Evolutionary conservation across 2,888 invertebrate genomes (phyloP), one percentile per base, ranked within the genome.

Genomic region (Deilephila elpenor): DNA sequence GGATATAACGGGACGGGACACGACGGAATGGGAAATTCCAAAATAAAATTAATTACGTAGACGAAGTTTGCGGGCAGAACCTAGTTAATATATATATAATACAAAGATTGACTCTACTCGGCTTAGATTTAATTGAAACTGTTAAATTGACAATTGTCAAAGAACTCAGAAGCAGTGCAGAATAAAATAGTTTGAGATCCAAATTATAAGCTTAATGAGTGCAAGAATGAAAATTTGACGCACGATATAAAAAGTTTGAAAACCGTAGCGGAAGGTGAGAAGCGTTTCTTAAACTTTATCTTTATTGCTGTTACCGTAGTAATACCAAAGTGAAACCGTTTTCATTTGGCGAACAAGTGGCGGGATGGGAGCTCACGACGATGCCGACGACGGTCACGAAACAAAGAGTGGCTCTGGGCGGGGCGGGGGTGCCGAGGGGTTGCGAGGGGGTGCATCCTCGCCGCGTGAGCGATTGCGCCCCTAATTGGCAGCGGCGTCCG

Each of bases 401-500:
- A 92, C 92, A 91, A 90, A 91, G 92, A 91, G 84, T 88, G 86
- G 86, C 86, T 87, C 80, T 75, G 84, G 82, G 86, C 81, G 85
- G 86, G 84, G 84, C 82, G 85, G 84, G 84, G 44, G 83, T 59
- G 59, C 11, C 70, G 70, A 74, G 71, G 75, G 75, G 75, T 67
- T 80, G 81, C 78, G 79, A 74, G 81, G 82, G 84, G 82, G 83
- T 80, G 80, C 83, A 85, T 79, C 80, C 90, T 88, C 88, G 90
- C 92, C 92, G 93, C 91, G 90, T 94, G 95, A 95, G 93, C 92
- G 95, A 95, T 95, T 95, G 95, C 93, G 91, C 89, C 90, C 93
- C 93, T 95, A 95, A 95, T 95, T 95, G 95, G 95, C 92, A 91
- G 88, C 91, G 95, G 94, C 95, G 94, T 93, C 91, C 94, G 94